These are phyloP conservation scores for Archips crataeganus DNA, from an alignment of 2,888 invertebrate genomes.

Conservation along the genomic window DNA sequence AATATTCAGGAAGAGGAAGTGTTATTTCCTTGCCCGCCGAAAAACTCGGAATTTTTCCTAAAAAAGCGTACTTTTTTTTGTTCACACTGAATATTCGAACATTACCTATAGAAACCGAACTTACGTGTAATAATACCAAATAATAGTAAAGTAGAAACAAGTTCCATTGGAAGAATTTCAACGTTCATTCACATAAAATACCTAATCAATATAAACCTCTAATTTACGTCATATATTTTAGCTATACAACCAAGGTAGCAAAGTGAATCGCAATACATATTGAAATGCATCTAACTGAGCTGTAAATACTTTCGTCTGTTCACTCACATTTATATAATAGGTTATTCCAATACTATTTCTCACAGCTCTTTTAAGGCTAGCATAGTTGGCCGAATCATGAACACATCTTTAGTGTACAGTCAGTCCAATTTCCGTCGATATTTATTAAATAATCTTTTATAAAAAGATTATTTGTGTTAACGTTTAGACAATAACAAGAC, in stretches of 20 bases:
- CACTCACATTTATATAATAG: constrained; percentile 45
- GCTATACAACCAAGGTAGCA: neutral
- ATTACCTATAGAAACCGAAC: neutral
- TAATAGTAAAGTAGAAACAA: too few relatives aligned
- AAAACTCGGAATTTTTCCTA: too few relatives aligned
- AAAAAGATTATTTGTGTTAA: neutral
- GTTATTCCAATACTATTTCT: constrained; percentile 62
- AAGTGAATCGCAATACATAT: neutral
- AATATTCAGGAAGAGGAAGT: too few relatives aligned
- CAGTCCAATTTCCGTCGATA: constrained; percentile 39
- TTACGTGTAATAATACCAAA: too few relatives aligned
- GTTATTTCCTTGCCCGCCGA: too few relatives aligned
- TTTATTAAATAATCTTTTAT: neutral
- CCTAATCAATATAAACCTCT: neutral
- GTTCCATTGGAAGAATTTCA: neutral
- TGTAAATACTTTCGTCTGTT: constrained; percentile 47
- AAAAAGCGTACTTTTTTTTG: neutral
- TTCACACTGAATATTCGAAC: neutral
- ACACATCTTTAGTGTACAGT: constrained; percentile 63
- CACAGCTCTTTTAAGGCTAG: constrained; percentile 82
- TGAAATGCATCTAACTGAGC: constrained; percentile 6
- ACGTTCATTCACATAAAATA: neutral
- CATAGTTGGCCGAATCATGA: constrained; percentile 71
- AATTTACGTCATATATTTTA: neutral
- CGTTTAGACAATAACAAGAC: too few relatives aligned